A percentile compares a stretch with the other conserved stretches of the same genome.
phyloP scores from a whole-genome alignment of 92 coral and sea anemone species.

The Palythoa grandiflora region DNA sequence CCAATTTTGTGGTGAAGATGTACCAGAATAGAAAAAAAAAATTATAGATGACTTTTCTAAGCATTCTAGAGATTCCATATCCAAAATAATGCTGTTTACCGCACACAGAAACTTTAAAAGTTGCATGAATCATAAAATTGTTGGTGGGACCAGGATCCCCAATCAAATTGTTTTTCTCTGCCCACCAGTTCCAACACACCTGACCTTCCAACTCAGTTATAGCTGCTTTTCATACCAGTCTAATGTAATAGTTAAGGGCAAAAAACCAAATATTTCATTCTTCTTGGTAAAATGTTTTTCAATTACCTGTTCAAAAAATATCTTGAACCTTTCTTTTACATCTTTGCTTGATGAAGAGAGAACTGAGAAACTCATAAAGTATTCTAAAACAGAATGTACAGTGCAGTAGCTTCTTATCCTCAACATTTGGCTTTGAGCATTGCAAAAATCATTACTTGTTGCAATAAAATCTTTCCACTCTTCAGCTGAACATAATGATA shows the following conservation, averaged over 20 bases:
- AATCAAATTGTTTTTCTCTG: too few relatives aligned
- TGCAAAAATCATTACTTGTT: neutral
- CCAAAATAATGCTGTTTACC: too few relatives aligned
- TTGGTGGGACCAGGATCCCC: too few relatives aligned
- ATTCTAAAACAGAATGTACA: neutral
- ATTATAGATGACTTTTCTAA: too few relatives aligned
- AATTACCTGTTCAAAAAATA: constrained; percentile 15
- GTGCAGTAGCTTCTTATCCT: neutral
- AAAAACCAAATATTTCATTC: constrained; percentile 15
- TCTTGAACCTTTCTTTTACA: constrained; percentile 20
- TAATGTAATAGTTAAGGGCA: neutral
- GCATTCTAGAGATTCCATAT: too few relatives aligned
- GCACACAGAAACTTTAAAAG: too few relatives aligned
- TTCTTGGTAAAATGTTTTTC: constrained; percentile 32
- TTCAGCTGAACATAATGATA: constrained; percentile 20
- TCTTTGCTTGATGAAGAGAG: constrained; percentile 1
- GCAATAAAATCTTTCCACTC: constrained; percentile 8
- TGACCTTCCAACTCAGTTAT: too few relatives aligned
- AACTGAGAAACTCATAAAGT: constrained; percentile 19
- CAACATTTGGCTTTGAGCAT: constrained; percentile 9
- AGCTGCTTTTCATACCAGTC: neutral
- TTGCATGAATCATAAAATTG: too few relatives aligned
- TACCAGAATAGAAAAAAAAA: too few relatives aligned
- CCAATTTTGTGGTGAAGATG: too few relatives aligned
- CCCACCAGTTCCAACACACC: too few relatives aligned